Conservation (phyloP, 2,113 vertebrate genomes). For the Daboia siamensis region DNA sequence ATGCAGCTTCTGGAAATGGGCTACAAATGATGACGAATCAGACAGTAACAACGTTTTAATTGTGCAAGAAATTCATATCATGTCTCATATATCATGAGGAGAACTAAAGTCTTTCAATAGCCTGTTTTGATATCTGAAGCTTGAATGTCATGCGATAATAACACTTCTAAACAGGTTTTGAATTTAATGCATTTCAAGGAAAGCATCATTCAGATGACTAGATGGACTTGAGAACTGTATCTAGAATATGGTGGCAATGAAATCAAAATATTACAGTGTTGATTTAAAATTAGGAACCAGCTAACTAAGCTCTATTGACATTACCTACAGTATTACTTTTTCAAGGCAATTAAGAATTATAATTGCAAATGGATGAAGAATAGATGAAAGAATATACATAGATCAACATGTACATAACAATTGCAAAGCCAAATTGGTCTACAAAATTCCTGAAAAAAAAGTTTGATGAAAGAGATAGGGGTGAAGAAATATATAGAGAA, state of each 20-base stretch:
- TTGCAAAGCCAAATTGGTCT: background rate
- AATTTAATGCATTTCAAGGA: background rate
- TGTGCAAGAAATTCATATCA: background rate
- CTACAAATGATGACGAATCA: slow-evolving; percentile 1
- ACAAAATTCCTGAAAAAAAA: background rate
- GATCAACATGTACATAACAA: background rate
- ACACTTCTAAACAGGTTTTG: background rate
- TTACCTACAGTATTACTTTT: background rate
- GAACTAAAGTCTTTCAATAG: background rate
- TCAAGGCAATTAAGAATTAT: background rate
- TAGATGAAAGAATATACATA: background rate
- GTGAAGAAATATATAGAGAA: background rate
- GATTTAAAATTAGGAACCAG: background rate
- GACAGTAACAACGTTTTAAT: background rate
- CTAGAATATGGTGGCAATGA: background rate
- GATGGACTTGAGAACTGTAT: background rate
- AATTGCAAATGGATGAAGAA: background rate
- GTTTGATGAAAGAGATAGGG: background rate
- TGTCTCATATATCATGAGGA: background rate
- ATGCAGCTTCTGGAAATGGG: slow-evolving; percentile 5
- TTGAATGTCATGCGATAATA: slow-evolving; percentile 24
- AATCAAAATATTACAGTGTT: background rate
- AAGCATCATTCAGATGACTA: background rate
- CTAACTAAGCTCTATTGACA: background rate
- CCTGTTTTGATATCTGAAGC: slow-evolving; percentile 3